These are phyloP conservation scores for Triplophysa dalaica DNA, from an alignment of 2,113 vertebrate genomes.

Conservation along the genomic window DNA sequence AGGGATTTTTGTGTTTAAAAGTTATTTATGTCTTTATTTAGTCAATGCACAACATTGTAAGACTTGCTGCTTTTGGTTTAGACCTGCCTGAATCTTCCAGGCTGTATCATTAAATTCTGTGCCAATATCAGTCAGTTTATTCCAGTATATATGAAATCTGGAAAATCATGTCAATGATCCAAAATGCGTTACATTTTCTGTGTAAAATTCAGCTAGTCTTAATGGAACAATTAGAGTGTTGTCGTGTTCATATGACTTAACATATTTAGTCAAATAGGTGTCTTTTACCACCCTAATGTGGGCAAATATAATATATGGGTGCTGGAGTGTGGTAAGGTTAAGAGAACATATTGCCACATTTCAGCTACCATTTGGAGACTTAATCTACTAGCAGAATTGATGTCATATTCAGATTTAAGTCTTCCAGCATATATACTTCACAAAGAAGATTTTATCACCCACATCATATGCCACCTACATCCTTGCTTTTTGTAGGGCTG, in stretches of 20 bases:
- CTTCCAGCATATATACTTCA: background rate
- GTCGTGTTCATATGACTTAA: background rate
- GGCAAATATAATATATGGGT: background rate
- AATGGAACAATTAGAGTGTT: background rate
- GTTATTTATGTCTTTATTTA: no score
- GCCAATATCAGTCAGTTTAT: no score
- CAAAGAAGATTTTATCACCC: conserved; percentile 28
- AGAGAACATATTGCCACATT: background rate
- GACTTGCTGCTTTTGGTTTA: no score
- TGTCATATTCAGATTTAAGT: background rate
- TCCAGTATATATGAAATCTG: no score
- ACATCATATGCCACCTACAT: conserved; percentile 22
- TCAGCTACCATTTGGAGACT: background rate
- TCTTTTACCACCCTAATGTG: background rate
- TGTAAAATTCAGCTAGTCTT: no score
- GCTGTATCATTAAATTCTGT: no score
- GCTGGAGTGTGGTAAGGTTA: background rate
- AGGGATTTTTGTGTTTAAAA: no score
- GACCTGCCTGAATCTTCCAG: no score
- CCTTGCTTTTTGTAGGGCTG: conserved; percentile 6
- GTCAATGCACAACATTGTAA: no score
- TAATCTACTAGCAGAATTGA: background rate
- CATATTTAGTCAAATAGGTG: background rate
- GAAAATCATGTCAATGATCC: no score
- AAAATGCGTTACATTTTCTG: no score